Base-by-base conservation (phyloP, 2,888 invertebrate genomes). In the Tineola bisselliella region DNA sequence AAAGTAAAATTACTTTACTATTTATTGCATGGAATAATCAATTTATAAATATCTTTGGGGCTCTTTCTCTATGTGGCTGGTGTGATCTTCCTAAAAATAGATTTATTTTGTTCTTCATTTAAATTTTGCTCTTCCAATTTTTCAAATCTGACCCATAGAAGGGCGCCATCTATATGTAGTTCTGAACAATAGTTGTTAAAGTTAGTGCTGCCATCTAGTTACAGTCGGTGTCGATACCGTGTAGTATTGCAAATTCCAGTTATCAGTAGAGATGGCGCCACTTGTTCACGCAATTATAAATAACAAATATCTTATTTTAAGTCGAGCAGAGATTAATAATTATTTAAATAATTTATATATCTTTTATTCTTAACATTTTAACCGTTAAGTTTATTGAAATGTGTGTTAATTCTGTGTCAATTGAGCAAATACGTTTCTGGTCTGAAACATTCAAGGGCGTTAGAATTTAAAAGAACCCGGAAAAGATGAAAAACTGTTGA, bases 391-490 rank as follows among this genome's bases (percentile, higher is more conserved):
- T 38, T 38, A 38, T 38, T 38, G 10, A 6, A 12, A 38, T 48
- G 15, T 15, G 5, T 48, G 48, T 48, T 56, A n/a, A 1, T 19
- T 56, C 19, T 56, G 56, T 13, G 19, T 3, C n/a, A 56, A 56
- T n/a, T 5, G 30, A 19, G n/a, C n/a, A 19, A 2, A 5, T 48
- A 48, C 48, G 48, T 13, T 58, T 33, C 58, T 58, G 17, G 33
- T 31, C 31, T 58, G 56, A 58, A 33, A 33, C 68, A 67, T 70
- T 72, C 81, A 82, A 82, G 81, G 84, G 75, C 79, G 68, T 71
- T 72, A 74, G 71, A 73, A 71, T 78, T 76, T 71, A 75, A 73
- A 75, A 76, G 74, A 81, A 61, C 75, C 79, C 82, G 81, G 82
- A 83, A 84, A 82, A 79, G 72, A 77, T 70, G 71, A 68, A 70